Evolutionary conservation across 64 coral and sea anemone genomes (phyloP), one percentile per base, ranked within the genome.

Genomic region (Montipora sp.): DNA sequence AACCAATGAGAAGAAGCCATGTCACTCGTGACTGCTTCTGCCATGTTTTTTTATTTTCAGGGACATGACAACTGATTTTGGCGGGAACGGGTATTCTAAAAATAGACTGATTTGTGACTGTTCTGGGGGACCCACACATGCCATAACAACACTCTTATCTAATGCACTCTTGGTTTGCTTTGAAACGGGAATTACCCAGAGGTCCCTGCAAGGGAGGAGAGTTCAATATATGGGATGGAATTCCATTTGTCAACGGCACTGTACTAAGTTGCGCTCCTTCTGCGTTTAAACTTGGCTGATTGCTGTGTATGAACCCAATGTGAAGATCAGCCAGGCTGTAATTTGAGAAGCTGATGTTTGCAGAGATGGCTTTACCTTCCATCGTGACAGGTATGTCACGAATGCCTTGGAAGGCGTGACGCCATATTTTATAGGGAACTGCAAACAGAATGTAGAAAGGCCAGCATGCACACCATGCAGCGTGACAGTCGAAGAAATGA

Each of bases 401-500:
- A 73, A 96, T 71, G 67, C 78, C 89, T 47, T 91, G 78, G 67
- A 96, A 9, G 19, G 84, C 46, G 47, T 94, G 94, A 7, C 95
- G 81, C 88, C 92, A 94, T 0, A 96, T 49, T 75, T 96, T 96
- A 51, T 96, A 96, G 4, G 95, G 95, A 21, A 96, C 74, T 1
- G 92, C 95, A 15, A 87, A 73, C 65, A 94, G 43, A 63, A 89
- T 90, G 27, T 96, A 96, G 15, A 51, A 91, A 16, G 92, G 95
- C 95, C 92, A 96, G 51, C 95, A 96, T 0, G 92, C 91, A 2
- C 92, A 84, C 95, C 95, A 96, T 46, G 87, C 75, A 23, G 95
- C 65, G 48, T 96, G 95, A 75, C 92, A 96, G 24, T 96, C 95
- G 51, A 96, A 96, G 49, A 75, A 89, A 89, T 96, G 95, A 75